phyloP scores from a whole-genome alignment of 2,113 vertebrate genomes.

The Illadopsis cleaveri region DNA sequence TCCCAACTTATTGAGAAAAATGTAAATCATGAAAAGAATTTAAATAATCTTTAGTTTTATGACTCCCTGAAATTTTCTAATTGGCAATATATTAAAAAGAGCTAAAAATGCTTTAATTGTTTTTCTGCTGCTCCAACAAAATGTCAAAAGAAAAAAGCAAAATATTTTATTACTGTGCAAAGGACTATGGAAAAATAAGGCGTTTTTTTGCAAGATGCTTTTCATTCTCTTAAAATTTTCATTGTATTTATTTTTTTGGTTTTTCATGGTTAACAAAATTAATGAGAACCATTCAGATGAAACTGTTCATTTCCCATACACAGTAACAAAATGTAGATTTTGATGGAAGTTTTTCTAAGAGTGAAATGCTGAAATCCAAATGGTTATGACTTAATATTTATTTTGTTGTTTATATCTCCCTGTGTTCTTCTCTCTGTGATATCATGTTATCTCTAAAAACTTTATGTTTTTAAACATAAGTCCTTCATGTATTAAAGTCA shows the following conservation, averaged over 20 bases:
- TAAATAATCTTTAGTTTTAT: fast-evolving
- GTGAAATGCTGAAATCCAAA: neutral
- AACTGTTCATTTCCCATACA: neutral
- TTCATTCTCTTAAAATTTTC: neutral
- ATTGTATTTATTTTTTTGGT: neutral
- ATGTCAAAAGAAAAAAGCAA: neutral
- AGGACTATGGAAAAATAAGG: fast-evolving
- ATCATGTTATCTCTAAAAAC: too few species aligned
- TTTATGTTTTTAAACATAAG: neutral
- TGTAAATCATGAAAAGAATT: neutral
- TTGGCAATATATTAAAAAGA: neutral
- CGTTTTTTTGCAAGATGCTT: fast-evolving
- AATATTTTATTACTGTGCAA: neutral
- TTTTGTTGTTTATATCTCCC: neutral
- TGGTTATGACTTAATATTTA: neutral
- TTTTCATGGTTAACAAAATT: neutral
- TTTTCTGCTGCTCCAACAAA: neutral
- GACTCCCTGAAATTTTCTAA: neutral
- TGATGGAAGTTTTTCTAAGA: neutral
- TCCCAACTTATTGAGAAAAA: neutral
- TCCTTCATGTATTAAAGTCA: neutral
- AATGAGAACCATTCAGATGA: neutral
- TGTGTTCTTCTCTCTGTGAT: neutral
- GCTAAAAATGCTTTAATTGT: fast-evolving
- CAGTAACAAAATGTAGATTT: neutral